A percentile compares a stretch with the other conserved stretches of the same genome.
Evolutionary conservation across 1,140 invertebrate genomes (phyloP).

Genomic region (Asbolus verrucosus): DNA sequence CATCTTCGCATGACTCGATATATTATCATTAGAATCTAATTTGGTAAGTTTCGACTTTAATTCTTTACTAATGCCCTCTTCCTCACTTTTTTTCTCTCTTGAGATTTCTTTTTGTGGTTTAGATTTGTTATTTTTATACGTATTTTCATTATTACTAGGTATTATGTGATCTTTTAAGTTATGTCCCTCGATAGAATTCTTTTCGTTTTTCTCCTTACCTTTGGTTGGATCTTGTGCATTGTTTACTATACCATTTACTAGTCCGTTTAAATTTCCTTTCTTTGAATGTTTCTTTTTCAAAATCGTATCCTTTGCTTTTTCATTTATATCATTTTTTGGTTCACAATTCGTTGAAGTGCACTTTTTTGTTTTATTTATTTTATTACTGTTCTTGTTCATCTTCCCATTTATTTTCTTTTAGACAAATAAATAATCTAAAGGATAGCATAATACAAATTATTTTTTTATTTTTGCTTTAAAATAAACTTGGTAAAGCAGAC

Average conservation of each 20-base stretch:
- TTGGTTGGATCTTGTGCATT: constrained; percentile 36
- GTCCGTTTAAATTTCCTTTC: constrained; percentile 55
- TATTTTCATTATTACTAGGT: constrained; percentile 14
- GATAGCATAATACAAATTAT: constrained; percentile 40
- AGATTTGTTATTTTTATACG: constrained; percentile 38
- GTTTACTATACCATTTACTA: constrained; percentile 55
- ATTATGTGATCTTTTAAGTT: constrained; percentile 30
- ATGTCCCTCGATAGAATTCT: constrained; percentile 6
- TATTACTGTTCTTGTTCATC: constrained; percentile 30
- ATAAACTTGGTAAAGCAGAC: constrained; percentile 47
- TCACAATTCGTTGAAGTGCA: constrained; percentile 41
- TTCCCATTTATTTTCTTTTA: constrained; percentile 22
- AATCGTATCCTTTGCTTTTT: constrained; percentile 22
- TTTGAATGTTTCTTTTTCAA: constrained; percentile 44
- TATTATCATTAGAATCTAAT: constrained; percentile 53
- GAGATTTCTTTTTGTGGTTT: constrained; percentile 32
- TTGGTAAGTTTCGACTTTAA: constrained; percentile 47
- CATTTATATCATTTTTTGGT: constrained; percentile 33
- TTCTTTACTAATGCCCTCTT: constrained; percentile 50
- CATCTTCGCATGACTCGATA: constrained; percentile 42
- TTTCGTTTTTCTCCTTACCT: constrained; percentile 5
- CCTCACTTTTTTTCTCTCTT: constrained; percentile 41
- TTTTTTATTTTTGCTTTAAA: constrained; percentile 40
- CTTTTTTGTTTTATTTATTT: constrained; percentile 37
- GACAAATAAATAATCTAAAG: constrained; percentile 39